phyloP scores from a whole-genome alignment of 2,797 vertebrate genomes.

The Erithacus rubecula region DNA sequence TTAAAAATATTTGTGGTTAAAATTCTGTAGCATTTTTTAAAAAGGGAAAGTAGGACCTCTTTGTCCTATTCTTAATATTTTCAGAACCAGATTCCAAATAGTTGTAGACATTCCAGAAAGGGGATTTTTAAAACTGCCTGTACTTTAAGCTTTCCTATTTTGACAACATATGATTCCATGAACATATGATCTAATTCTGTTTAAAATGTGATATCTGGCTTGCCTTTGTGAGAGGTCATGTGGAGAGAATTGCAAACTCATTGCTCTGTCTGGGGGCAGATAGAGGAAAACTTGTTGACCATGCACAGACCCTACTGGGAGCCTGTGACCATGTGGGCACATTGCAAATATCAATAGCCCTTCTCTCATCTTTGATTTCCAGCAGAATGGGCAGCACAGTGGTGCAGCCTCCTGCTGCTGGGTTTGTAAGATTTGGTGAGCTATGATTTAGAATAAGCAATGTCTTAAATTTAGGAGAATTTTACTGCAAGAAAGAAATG shows the following conservation, averaged over 20 bases:
- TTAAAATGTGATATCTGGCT: neutral
- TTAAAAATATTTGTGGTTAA: neutral
- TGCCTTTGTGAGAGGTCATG: neutral
- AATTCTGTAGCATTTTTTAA: neutral
- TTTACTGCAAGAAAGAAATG: neutral
- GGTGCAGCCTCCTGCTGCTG: neutral
- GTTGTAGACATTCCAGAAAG: neutral
- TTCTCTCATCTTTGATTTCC: neutral
- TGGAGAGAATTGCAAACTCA: neutral
- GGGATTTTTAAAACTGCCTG: neutral
- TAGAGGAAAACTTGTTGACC: neutral
- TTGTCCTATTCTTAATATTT: neutral
- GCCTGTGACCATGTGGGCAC: neutral
- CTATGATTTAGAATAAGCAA: neutral
- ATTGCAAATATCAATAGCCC: neutral
- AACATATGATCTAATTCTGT: neutral
- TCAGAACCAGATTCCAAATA: neutral
- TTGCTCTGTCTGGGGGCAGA: rapidly evolving
- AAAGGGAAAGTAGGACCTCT: neutral
- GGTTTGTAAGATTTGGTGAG: neutral
- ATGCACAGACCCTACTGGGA: neutral
- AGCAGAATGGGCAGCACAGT: neutral
- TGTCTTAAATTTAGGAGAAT: neutral
- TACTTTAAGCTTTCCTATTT: neutral
- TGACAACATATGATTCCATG: neutral